Base-by-base conservation (phyloP, 1,140 invertebrate genomes). In the Oncopeltus fasciatus region DNA sequence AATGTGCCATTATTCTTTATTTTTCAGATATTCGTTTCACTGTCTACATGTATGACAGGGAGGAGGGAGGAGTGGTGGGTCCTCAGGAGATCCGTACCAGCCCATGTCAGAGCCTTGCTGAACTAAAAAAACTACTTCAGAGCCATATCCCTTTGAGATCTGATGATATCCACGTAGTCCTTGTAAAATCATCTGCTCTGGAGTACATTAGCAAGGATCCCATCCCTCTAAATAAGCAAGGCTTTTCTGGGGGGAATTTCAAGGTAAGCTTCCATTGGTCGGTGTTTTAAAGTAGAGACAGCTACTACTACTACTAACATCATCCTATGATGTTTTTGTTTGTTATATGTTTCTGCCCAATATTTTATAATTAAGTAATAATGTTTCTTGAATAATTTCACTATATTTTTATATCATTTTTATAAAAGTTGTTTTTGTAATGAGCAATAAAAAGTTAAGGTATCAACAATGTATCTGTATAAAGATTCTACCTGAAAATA, bases 11-110 rank as follows among this genome's bases (percentile, higher is more conserved):
- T n/a, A n/a, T n/a, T n/a, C n/a, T 38, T 8, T 38, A 8, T n/a
- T 65, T 70, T 69, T 14, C 61, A 81, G 78, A 75, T 66, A 72
- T 83, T 14, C 78, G 78, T 44, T 79, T 83, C 64, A 83, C 82
- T 73, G 78, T 85, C 3, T 84, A 78, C 72, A 69, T 79, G 26
- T 77, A 86, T 56, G 80, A 86, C 72, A 65, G 85, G 20, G 72
- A 76, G 38, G 77, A 70, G 29, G 81, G 82, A 69, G 77, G 83
- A 61, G 76, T 87, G 57, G 77, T 81, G 61, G 79, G 80, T 47
- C 81, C 85, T 51, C 73, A 79, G 64, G 77, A 74, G 68, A 73
- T 88, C 18, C 75, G 83, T 61, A 80, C 80, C 31, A 77, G 78
- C 67, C 72, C 77, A 12, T 49, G 26, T 24, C 60, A 83, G 67